These are phyloP conservation scores for Mesocricetus auratus DNA, from an alignment of 2,113 vertebrate species.

Conservation along the genomic window DNA sequence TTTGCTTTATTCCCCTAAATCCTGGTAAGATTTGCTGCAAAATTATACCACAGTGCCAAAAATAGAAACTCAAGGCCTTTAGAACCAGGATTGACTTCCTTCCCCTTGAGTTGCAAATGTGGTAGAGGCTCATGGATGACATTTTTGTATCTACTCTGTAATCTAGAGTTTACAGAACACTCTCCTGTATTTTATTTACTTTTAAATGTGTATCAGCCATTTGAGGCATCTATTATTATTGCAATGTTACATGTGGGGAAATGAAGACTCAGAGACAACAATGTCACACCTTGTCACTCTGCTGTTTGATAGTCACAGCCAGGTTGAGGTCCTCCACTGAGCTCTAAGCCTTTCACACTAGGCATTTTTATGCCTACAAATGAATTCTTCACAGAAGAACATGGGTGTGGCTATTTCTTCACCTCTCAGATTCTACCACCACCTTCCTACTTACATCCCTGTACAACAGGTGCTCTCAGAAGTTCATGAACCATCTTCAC, in stretches of 20 bases:
- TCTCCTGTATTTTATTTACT: conserved; percentile 6
- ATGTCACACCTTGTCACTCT: neutral
- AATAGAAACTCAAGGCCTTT: conserved; percentile 29
- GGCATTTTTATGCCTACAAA: neutral
- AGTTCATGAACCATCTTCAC: neutral
- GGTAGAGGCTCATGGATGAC: neutral
- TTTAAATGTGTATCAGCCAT: conserved; percentile 6
- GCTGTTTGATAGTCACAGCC: neutral
- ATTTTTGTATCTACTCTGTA: conserved; percentile 29
- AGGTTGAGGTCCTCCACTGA: neutral
- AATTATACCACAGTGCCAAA: neutral
- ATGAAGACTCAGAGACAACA: conserved; percentile 16
- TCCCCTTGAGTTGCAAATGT: neutral
- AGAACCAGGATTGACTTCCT: neutral
- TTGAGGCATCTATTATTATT: neutral
- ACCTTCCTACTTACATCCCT: neutral
- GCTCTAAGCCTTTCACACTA: neutral
- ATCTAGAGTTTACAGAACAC: conserved; percentile 46
- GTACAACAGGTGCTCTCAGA: neutral
- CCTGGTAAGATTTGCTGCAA: conserved; percentile 32
- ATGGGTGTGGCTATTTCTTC: neutral
- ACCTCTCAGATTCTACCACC: neutral
- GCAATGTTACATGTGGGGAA: conserved; percentile 29
- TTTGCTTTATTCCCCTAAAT: conserved; percentile 38
- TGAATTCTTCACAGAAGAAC: neutral